These are phyloP conservation scores for Anguilla marmorata DNA, from an alignment of 2,797 vertebrate species.

Conservation along the genomic window DNA sequence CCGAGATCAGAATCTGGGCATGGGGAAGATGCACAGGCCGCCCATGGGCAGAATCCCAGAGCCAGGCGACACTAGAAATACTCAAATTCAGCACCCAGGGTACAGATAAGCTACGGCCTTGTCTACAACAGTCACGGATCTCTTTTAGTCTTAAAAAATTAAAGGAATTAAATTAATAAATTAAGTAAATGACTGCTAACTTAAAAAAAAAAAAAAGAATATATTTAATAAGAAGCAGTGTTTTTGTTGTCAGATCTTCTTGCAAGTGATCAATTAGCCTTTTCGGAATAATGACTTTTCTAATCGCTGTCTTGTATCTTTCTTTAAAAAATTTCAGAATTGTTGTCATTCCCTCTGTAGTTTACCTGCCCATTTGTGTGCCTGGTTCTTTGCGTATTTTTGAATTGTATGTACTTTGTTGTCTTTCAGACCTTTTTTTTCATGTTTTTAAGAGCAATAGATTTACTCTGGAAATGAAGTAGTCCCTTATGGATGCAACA, in stretches of 20 bases:
- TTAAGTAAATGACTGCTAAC: constrained; percentile 68
- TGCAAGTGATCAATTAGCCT: constrained; percentile 83
- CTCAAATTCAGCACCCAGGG: constrained; percentile 97
- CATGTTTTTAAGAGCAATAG: constrained; percentile 57
- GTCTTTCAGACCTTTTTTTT: constrained; percentile 41
- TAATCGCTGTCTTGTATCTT: constrained; percentile 38
- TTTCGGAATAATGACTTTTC: constrained; percentile 48
- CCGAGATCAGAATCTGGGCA: constrained; percentile 93
- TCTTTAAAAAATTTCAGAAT: constrained; percentile 37
- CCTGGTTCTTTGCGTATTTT: constrained; percentile 49
- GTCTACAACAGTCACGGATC: constrained; percentile 70
- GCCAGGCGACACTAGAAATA: constrained; percentile 82
- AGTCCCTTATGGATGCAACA: constrained; percentile 26
- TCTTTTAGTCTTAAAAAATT: constrained; percentile 76
- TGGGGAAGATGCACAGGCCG: constrained; percentile 94
- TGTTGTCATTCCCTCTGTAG: constrained; percentile 52
- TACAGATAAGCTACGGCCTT: constrained; percentile 96
- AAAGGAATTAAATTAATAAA: constrained; percentile 62
- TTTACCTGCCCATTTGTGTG: constrained; percentile 51
- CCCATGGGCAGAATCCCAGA: constrained; percentile 86
- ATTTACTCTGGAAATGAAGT: constrained; percentile 36
- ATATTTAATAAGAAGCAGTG: constrained; percentile 74
- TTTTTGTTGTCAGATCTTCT: constrained; percentile 70
- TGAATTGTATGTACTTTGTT: background rate
- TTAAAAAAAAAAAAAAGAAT: constrained; percentile 60